phyloP scores from a whole-genome alignment of 2,888 invertebrate species.

The Scaptomyza cyrtandrae region DNA sequence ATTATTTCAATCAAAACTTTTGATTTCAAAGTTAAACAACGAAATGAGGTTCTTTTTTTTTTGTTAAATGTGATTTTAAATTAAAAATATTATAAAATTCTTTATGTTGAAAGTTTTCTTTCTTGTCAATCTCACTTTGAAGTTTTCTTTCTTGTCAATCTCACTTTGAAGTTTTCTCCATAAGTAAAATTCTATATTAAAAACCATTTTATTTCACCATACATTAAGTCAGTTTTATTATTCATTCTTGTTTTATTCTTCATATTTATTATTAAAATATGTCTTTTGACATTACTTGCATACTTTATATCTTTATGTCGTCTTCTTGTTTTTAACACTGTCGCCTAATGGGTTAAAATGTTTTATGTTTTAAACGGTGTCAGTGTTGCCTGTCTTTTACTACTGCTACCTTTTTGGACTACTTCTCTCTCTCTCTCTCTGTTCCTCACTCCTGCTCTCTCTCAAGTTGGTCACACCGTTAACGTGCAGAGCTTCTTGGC shows the following conservation, averaged over 20 bases:
- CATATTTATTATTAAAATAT: constrained; percentile 19
- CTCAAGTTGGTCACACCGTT: constrained; percentile 47
- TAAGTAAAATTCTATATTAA: too few species aligned
- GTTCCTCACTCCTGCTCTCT: neutral
- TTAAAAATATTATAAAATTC: too few species aligned
- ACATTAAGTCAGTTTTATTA: too few species aligned
- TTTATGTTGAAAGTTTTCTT: too few species aligned
- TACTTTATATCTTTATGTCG: constrained; percentile 7
- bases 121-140: too few species aligned
- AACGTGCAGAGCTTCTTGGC: constrained; percentile 50
- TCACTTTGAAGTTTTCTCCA: too few species aligned
- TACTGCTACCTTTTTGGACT: neutral
- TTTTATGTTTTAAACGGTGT: constrained; percentile 28
- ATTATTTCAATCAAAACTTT: constrained; percentile 4
- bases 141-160: too few species aligned
- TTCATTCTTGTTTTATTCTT: neutral
- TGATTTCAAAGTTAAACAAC: neutral
- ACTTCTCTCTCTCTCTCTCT: too few species aligned
- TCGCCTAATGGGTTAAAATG: constrained; percentile 49
- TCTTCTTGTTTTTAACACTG: constrained; percentile 6
- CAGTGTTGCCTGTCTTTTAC: constrained; percentile 14
- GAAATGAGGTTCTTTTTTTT: neutral
- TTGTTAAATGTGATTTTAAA: too few species aligned
- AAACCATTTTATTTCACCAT: too few species aligned
- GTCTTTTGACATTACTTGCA: neutral